Evolutionary conservation across 2,113 vertebrate species (phyloP), one percentile per base, ranked within the genome.

Genomic region (Macquaria ambigua): DNA sequence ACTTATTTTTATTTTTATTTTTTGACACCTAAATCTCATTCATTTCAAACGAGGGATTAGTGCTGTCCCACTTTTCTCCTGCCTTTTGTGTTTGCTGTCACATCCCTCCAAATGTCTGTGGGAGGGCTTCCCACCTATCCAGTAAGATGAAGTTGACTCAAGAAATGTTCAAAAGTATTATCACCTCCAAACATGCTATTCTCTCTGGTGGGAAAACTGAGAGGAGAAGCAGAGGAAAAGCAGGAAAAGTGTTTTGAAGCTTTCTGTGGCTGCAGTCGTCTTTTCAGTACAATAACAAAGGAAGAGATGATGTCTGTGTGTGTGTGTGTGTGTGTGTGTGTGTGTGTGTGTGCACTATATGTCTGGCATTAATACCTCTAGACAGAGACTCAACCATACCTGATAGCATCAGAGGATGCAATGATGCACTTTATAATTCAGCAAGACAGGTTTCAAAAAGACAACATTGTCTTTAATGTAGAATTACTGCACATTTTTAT

Each of bases 1-100:
- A 52, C 6, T 10, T 64, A 69, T 66, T 23, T 28, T 20, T 64
- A 69, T 66, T 23, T 28, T 20, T 11, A 20, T 64, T 58, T 58
- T 79, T 62, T 64, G 8, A 66, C 41, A 72, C 56, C 48, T 56
- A 71, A 85, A 81, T 81, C 84, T 71, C 59, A 83, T 82, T 87
- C 61, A 66, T 87, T 91, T 87, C 80, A 81, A 81, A 82, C 25
- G 2, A 14, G 61, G 81, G 83, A 89, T 90, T 89, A 84, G 37
- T 61, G 83, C 81, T 86, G 77, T 86, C 82, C 77, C 79, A 88
- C 62, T 89, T 92, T 93, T 83, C 64, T 75, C 61, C 63, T 79
- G 53, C 56, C 61, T 59, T 86, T 91, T 85, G 67, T 86, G 72
- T 83, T 87, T 39, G 39, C 72, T 75, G 63, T 87, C 87, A 63